A percentile compares a stretch with the other conserved stretches of the same genome.
These are phyloP conservation scores for Ceriagrion tenellum DNA, from an alignment of 2,888 invertebrate genomes.

Conservation along the genomic window DNA sequence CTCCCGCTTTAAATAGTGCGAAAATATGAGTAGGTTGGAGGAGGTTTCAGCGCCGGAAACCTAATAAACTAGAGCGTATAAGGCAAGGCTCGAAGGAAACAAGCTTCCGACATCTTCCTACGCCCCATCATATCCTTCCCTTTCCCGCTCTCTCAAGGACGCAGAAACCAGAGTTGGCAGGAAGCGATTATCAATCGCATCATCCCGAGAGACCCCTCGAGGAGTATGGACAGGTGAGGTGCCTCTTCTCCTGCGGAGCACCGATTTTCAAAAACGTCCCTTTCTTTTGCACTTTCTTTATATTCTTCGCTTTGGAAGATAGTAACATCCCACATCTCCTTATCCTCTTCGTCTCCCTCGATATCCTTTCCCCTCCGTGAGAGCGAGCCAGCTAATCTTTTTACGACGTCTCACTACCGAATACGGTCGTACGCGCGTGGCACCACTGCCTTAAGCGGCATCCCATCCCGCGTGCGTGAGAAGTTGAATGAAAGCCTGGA, in stretches of 20 bases:
- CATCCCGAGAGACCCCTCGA: neutral
- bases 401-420: constrained; percentile 2
- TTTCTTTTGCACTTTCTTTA: neutral
- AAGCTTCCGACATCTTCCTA: constrained; percentile 29
- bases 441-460: neutral
- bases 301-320: neutral
- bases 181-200: constrained; percentile 51
- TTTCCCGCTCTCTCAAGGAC: constrained; percentile 29
- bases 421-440: constrained; percentile 3
- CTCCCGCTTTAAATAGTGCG: neutral
- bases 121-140: constrained; percentile 14
- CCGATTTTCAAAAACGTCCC: neutral
- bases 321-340: neutral
- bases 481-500: neutral
- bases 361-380: neutral
- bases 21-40: neutral
- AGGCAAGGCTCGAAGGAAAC: neutral
- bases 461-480: neutral
- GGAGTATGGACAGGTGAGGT: neutral
- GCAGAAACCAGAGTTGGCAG: constrained; percentile 40
- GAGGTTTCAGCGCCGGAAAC: neutral
- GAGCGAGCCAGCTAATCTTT: neutral
- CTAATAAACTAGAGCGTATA: neutral
- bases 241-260: neutral
- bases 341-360: neutral